phyloP scores from a whole-genome alignment of 2,888 invertebrate genomes.

The Amblyteles armatorius region DNA sequence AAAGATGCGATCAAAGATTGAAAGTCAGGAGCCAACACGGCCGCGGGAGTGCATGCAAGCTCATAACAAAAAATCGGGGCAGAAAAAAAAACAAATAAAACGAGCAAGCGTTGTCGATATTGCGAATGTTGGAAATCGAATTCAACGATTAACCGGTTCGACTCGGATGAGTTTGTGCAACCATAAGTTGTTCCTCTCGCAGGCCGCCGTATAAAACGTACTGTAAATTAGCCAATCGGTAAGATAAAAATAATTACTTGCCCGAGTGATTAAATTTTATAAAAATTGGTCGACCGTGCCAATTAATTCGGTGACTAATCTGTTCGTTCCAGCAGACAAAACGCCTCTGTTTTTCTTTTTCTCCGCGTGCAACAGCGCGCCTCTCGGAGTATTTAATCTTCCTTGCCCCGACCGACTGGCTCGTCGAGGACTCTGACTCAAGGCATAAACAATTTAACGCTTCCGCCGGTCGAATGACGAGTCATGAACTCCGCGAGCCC shows the following conservation, averaged over 20 bases:
- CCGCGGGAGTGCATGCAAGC: not conserved
- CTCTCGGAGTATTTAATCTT: not conserved
- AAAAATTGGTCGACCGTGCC: too few relatives aligned
- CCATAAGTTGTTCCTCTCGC: not conserved
- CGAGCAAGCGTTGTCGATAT: constrained; percentile 9
- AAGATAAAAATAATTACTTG: not conserved
- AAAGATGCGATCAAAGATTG: too few relatives aligned
- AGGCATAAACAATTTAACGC: constrained; percentile 42
- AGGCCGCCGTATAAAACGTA: not conserved
- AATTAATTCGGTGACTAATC: not conserved
- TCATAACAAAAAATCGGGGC: not conserved
- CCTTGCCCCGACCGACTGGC: not conserved
- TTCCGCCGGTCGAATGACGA: constrained; percentile 26
- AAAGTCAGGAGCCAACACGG: not conserved
- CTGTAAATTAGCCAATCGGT: too few relatives aligned
- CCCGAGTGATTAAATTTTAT: not conserved
- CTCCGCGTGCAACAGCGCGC: not conserved
- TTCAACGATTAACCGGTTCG: not conserved
- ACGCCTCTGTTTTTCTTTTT: not conserved
- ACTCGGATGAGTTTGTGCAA: not conserved
- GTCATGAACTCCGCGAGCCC: constrained; percentile 13
- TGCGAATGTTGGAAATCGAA: constrained; percentile 6
- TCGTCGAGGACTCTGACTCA: constrained; percentile 17
- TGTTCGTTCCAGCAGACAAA: not conserved
- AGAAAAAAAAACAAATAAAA: constrained; percentile 4